Base-by-base conservation (phyloP, 2,888 invertebrate species). In the Artemia sinica region DNA sequence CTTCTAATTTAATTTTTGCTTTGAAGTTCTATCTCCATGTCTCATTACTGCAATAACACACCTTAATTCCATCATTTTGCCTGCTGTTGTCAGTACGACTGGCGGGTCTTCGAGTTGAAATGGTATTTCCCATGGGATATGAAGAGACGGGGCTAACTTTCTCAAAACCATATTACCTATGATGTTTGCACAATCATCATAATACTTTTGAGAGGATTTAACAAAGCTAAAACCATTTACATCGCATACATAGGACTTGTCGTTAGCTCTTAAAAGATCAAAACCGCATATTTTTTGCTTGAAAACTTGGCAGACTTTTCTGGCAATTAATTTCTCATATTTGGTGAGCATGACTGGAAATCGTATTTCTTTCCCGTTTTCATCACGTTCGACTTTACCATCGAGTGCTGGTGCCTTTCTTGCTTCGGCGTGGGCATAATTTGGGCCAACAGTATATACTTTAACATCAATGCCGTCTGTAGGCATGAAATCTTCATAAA, bases 401-500 rank as follows among this genome's bases (percentile, higher is more conserved):
- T 97, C 97, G 13, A 97, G 81, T 0, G 96, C 98, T 0, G 98
- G 98, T 70, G 96, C 96, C 78, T 99, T 99, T 69, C 98, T 82
- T 0, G 98, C 98, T 79, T 99, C 98, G 0, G 98, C 98, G 80
- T 98, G 98, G 5, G 97, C 98, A 79, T 99, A 99, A 79, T 96
- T 97, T 0, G 97, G 96, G 0, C 98, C 98, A 49, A 99, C 97
- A 1, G 98, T 98, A 79, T 99, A 99, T 73, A 83, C 84, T 79
- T 86, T 86, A 4, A 86, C 84, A 78, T 86, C 85, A 8, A 85
- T 84, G 8, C 98, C 98, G 83, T 98, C 98, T 52, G 98, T 98
- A 8, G 97, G 97, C 95, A 99, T 98, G 79, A 99, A 99, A 80
- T 99, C 97, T 83, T 99, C 98, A 78, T 99, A 99, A 77, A 99